Conservation (phyloP, 2,113 vertebrate genomes). For the Hydropotes inermis region DNA sequence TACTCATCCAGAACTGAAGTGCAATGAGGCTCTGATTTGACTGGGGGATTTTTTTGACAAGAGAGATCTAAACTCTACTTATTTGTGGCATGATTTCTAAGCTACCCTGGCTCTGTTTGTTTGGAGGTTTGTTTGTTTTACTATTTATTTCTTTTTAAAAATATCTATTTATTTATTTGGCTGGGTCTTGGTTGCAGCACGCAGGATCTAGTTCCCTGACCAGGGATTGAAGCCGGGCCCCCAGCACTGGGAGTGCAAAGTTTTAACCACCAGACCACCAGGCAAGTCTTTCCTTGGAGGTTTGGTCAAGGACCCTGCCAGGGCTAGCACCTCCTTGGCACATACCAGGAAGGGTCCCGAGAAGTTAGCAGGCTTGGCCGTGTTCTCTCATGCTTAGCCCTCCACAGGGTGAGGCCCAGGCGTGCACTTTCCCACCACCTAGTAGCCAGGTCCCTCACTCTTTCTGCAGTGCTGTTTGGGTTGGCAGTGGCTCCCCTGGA, state of each 20-base stretch:
- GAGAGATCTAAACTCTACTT: neutral
- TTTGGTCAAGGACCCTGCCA: neutral
- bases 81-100: neutral
- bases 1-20: neutral
- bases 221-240: neutral
- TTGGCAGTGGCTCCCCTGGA: neutral
- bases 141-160: neutral
- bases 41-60: neutral
- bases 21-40: neutral
- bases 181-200: neutral
- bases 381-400: neutral
- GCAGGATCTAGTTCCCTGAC: neutral
- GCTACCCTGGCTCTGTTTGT: neutral
- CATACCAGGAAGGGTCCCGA: neutral
- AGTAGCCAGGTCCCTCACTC: neutral
- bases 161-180: neutral
- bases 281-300: neutral
- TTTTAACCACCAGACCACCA: neutral
- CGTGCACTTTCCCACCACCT: neutral
- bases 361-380: neutral
- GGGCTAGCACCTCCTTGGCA: neutral
- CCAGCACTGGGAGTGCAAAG: neutral
- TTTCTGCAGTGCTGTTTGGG: neutral
- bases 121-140: neutral
- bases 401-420: neutral